These are phyloP conservation scores for Poeciliopsis turneri DNA, from an alignment of 2,797 vertebrate species.

Conservation along the genomic window DNA sequence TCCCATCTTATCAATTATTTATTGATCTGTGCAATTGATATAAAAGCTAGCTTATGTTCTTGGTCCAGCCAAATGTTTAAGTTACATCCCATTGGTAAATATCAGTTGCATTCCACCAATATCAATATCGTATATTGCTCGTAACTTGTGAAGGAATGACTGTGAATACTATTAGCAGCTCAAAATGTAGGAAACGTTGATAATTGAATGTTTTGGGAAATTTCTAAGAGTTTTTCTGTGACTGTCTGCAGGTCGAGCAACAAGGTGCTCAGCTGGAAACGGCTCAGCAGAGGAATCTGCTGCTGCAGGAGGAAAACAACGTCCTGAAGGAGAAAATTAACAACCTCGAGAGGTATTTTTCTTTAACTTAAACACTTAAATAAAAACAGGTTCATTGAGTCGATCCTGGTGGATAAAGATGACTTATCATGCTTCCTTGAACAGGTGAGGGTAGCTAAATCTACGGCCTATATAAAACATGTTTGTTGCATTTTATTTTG, in stretches of 20 bases:
- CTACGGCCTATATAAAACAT: no score
- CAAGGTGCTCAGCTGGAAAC: conserved; percentile 88
- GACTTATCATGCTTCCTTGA: no score
- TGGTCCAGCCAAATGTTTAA: no score
- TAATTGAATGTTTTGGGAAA: background rate
- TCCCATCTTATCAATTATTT: no score
- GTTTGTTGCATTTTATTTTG: no score
- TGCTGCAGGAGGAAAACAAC: conserved; percentile 89
- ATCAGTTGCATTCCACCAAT: no score
- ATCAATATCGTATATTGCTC: no score
- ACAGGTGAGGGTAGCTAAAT: no score
- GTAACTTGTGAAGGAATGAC: background rate
- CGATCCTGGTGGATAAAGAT: background rate
- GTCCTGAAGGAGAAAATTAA: conserved; percentile 85
- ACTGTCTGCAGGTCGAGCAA: conserved; percentile 87
- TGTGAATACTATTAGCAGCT: background rate
- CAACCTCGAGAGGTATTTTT: conserved; percentile 84
- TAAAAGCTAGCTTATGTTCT: no score
- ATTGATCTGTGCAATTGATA: no score
- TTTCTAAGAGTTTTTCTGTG: background rate
- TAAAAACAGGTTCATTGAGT: background rate
- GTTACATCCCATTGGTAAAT: no score
- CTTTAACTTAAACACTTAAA: background rate
- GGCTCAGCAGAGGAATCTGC: conserved; percentile 85
- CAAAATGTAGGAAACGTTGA: background rate